Conservation (phyloP, 2,113 vertebrate species). For the Sorex fumeus region DNA sequence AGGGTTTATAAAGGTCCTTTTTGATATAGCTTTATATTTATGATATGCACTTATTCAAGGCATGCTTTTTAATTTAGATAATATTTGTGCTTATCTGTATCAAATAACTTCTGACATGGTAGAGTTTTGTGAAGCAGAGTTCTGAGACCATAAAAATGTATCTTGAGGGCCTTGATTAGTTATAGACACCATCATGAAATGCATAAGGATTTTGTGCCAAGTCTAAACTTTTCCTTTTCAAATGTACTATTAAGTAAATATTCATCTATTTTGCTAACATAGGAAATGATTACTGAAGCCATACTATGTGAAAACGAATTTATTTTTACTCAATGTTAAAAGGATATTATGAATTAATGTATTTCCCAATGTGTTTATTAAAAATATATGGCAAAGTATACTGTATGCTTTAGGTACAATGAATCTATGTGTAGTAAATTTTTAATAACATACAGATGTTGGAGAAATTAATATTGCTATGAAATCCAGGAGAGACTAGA, state of each 20-base stretch:
- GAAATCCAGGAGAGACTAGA: not conserved
- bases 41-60: not conserved
- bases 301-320: not conserved
- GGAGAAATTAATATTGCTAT: constrained; percentile 34
- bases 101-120: not conserved
- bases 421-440: not conserved
- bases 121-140: not conserved
- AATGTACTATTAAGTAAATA: constrained; percentile 23
- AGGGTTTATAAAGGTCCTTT: not conserved
- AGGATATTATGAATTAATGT: not conserved
- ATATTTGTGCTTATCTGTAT: not conserved
- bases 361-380: constrained; percentile 12
- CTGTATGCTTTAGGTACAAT: constrained; percentile 33
- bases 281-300: not conserved
- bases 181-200: not conserved
- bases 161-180: not conserved
- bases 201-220: not conserved
- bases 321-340: not conserved
- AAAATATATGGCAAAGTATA: not conserved
- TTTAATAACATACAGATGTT: constrained; percentile 43
- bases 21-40: constrained; percentile 55
- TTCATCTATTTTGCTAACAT: not conserved
- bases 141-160: not conserved
- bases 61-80: constrained; percentile 2
- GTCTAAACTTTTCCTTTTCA: not conserved